Conservation (phyloP, 2,113 vertebrate genomes). For the Theropithecus gelada region DNA sequence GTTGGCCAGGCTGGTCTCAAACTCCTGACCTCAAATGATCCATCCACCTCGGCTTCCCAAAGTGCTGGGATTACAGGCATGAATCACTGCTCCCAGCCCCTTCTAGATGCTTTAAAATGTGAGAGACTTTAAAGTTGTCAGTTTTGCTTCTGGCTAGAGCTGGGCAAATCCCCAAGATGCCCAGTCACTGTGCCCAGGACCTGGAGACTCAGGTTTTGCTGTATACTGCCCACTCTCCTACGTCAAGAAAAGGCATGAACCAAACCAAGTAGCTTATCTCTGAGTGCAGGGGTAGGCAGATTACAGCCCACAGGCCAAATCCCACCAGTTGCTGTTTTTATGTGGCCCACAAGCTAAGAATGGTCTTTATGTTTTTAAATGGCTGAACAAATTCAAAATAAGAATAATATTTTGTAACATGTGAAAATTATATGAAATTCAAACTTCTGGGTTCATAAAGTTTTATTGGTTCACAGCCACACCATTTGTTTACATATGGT, state of each 20-base stretch:
- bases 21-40: too few species aligned
- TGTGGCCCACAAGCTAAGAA: not conserved
- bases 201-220: not conserved
- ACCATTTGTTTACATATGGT: not conserved
- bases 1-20: too few species aligned
- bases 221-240: not conserved
- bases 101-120: not conserved
- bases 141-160: constrained; percentile 15
- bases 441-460: constrained; percentile 35
- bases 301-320: not conserved
- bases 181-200: not conserved
- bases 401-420: constrained; percentile 35
- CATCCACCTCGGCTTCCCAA: too few species aligned
- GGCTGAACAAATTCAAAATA: constrained; percentile 24
- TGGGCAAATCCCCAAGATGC: not conserved
- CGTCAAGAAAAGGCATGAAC: not conserved
- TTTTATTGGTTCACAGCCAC: constrained; percentile 54
- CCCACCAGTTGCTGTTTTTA: not conserved
- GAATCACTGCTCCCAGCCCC: too few species aligned
- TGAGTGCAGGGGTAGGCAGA: not conserved
- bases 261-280: not conserved
- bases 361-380: not conserved
- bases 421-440: constrained; percentile 37
- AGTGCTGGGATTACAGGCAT: too few species aligned
- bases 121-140: not conserved